Base-by-base conservation (phyloP, 2,888 invertebrate genomes). In the Ganaspis brasiliensis region DNA sequence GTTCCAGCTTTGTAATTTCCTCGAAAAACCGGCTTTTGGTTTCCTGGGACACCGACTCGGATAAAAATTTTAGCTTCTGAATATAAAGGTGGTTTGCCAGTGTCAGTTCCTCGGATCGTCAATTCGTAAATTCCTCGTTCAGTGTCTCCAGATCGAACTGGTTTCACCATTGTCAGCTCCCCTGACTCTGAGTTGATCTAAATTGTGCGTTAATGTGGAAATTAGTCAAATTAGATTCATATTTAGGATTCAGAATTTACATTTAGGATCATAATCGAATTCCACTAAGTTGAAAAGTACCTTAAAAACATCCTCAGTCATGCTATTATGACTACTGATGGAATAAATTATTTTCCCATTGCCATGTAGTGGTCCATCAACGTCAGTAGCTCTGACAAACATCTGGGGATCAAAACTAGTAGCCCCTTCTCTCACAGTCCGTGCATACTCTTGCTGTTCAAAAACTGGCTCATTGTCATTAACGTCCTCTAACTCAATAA, bases 401-500 rank as follows among this genome's bases (percentile, higher is more conserved):
- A 97, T 94, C 78, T 96, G 96, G 0, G 97, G 96, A 82, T 96
- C 95, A 88, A 97, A 97, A 82, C 93, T 94, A 0, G 93, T 93
- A 0, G 95, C 95, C 0, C 95, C 96, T 88, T 97, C 97, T 76
- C 96, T 93, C 6, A 97, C 95, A 0, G 95, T 96, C 74, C 96
- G 92, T 26, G 94, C 94, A 84, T 96, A 96, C 82, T 96, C 96
- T 0, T 92, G 86, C 35, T 93, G 93, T 86, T 96, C 95, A 87
- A 96, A 97, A 1, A 93, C 87, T 0, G 97, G 97, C 31, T 94
- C 92, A 84, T 97, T 96, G 86, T 97, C 97, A 84, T 97, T 97
- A 0, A 96, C 94, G 86, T 97, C 97, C 5, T 94, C 88, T 0
- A 97, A 93, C 81, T 95, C 95, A 14, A 97, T 93, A 71, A 94